Base-by-base conservation (phyloP, 2,797 vertebrate species). In the Pangasius larnaudii region DNA sequence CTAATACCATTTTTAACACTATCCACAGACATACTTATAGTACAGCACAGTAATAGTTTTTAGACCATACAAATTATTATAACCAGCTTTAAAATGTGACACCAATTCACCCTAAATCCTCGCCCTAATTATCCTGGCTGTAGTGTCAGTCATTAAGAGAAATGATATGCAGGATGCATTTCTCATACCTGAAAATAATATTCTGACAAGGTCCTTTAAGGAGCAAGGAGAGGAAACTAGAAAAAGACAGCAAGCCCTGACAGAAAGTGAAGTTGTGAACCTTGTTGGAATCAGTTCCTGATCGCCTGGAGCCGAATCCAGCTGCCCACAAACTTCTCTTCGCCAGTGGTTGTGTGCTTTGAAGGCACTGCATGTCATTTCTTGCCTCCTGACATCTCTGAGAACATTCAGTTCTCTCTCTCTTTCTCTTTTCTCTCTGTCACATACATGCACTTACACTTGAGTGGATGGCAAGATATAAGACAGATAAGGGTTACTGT, bases 341-440 rank as follows among this genome's bases (percentile, higher is more conserved):
- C 91, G 93, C 96, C 95, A 94, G 93, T 95, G 95, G 95, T 94
- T 93, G 93, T 89, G 89, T 90, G 92, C 95, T 95, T 95, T 93
- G 95, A 89, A 94, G 88, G 93, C 94, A 88, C 95, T 86, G 84
- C 91, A 88, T 94, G 96, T 94, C 92, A 63, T 61, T 94, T 96
- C 96, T 94, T 95, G 94, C 93, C 95, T 93, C 92, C 87, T 93
- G 91, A 88, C 59, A 92, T 95, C 95, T 85, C 91, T 95, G 92
- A 92, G 94, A 95, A 94, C 93, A 89, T 87, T 91, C 90, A 93
- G 94, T 94, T 95, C 94, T 92, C 92, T 92, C 92, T 87, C n/a
- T 75, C 30, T 75, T 33, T 51, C 18, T 58, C 58, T 42, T 61
- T 49, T 75, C 51, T 33, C 59, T 59, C 85, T 83, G 69, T 61